These are phyloP conservation scores for Channa striata DNA, from an alignment of 2,797 vertebrate species.

Conservation along the genomic window DNA sequence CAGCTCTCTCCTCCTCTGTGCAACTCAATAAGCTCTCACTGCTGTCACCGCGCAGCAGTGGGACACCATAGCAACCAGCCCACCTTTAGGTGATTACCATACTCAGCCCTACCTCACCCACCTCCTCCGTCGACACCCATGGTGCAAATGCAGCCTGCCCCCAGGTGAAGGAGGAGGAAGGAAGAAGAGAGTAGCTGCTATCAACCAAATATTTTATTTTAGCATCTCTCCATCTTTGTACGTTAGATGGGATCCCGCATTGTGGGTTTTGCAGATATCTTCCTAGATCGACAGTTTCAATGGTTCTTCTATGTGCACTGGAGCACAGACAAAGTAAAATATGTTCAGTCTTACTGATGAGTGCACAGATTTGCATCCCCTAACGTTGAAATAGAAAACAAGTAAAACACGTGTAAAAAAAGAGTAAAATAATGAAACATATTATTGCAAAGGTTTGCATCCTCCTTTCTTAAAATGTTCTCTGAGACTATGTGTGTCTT, in stretches of 20 bases:
- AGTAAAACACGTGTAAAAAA: no score
- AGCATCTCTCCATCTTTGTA: background rate
- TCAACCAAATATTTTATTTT: conserved; percentile 25
- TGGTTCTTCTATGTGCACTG: background rate
- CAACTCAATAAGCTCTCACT: conserved; percentile 81
- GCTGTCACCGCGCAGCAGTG: conserved; percentile 83
- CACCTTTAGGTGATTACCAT: conserved; percentile 77
- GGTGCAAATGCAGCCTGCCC: conserved; percentile 41
- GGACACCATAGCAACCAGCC: conserved; percentile 78
- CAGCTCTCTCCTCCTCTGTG: conserved; percentile 79
- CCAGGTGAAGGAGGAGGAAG: background rate
- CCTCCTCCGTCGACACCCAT: conserved; percentile 51
- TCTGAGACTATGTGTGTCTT: no score
- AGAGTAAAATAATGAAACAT: no score
- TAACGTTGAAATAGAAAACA: no score
- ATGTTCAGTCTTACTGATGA: background rate
- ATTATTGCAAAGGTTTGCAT: no score
- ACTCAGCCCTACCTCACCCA: conserved; percentile 62
- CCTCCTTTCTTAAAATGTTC: no score
- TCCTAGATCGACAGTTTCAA: conserved; percentile 2
- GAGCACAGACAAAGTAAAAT: background rate
- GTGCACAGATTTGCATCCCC: no score
- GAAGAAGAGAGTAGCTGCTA: conserved; percentile 12
- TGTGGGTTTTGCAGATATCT: background rate
- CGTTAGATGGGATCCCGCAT: background rate